Base-by-base conservation (phyloP, 2,888 invertebrate genomes). In the Campopleginae sp. region DNA sequence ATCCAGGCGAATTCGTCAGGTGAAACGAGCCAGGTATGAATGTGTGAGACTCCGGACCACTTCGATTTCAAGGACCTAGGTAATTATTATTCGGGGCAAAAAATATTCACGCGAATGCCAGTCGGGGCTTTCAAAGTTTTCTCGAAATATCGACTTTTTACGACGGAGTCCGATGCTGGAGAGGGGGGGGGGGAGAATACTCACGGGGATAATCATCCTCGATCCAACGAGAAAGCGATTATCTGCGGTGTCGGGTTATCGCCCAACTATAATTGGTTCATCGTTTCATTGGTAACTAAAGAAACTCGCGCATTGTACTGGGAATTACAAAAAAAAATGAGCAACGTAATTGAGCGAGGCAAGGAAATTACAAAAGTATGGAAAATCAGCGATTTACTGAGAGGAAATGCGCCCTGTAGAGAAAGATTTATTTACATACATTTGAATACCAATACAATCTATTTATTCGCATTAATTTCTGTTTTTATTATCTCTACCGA, bases 371-470 rank as follows among this genome's bases (percentile, higher is more conserved):
- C 5, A 6, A 75, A 72, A 65, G 76, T 85, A 31, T 82, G 44
- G 23, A 81, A 70, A 66, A n/a, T 12, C 19, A 42, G 10, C 76
- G 17, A 63, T 23, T 54, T 46, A 46, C 33, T 54, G 66, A 76
- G 80, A 46, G 44, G 76, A 75, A 85, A 72, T 72, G 77, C 66
- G 51, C 82, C 77, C 78, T 76, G 63, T 84, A 75, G 79, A 14
- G 72, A 14, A 51, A 86, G 86, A 85, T 86, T 65, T 83, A 87
- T 89, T 88, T 88, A 88, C 84, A 89, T 90, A 92, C 93, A 93
- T 93, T 93, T 93, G 93, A 93, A 93, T 93, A 93, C 93, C 93
- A 93, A 93, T 93, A 93, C 87, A 86, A 87, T 86, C 80, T 86
- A 87, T 85, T 84, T 83, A 79, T 81, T 75, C 80, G 77, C 82